Percentiles rank a stretch among this genome's conserved stretches.
Conservation (phyloP, 2,888 invertebrate species). For the Tinea pellionella region DNA sequence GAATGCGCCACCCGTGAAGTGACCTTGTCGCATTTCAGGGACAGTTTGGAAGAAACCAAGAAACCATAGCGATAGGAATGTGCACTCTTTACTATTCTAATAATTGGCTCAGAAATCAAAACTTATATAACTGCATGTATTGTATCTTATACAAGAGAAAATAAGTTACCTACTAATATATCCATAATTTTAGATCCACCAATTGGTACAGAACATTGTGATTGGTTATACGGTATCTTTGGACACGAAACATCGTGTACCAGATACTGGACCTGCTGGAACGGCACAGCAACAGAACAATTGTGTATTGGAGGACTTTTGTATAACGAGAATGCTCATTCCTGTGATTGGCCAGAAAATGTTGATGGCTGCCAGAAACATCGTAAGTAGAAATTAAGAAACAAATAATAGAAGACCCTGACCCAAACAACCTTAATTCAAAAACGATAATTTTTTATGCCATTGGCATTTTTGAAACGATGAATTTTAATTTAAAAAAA, state of each 20-base stretch:
- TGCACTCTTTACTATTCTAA: too few species aligned
- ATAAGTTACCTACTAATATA: too few species aligned
- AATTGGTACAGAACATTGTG: constrained; percentile 86
- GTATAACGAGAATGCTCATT: constrained; percentile 90
- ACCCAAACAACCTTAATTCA: background rate
- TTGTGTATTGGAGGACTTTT: constrained; percentile 91
- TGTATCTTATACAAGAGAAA: too few species aligned
- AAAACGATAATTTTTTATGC: background rate
- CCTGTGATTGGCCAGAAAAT: constrained; percentile 95
- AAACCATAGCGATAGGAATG: too few species aligned
- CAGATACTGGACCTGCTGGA: constrained; percentile 95
- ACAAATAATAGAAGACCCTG: background rate
- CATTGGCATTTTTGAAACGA: too few species aligned
- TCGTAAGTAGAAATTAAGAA: constrained; percentile 76
- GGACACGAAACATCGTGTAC: constrained; percentile 95
- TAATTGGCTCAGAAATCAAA: too few species aligned
- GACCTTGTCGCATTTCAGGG: too few species aligned
- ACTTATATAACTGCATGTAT: too few species aligned
- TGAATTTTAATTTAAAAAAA: background rate
- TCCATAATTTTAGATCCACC: constrained; percentile 76
- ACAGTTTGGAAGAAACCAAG: too few species aligned
- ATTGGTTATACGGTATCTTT: constrained; percentile 93
- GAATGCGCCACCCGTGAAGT: too few species aligned
- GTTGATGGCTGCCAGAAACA: constrained; percentile 94
- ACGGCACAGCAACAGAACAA: constrained; percentile 92